Conservation (phyloP, 2,113 vertebrate species). For the Geococcyx californianus region DNA sequence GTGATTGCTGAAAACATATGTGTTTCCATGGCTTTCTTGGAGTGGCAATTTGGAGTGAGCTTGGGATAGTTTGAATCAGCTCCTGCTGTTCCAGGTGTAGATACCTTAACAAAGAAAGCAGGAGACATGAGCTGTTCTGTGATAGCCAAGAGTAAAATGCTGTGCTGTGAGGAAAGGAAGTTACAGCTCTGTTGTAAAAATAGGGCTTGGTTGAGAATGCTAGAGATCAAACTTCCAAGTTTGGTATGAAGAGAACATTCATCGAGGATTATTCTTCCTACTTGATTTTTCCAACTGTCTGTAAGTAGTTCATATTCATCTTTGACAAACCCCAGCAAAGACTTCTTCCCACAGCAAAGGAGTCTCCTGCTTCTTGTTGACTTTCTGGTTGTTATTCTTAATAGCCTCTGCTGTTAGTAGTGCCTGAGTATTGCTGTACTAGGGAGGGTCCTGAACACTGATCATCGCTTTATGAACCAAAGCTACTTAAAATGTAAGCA, state of each 20-base stretch:
- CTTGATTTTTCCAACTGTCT: not conserved
- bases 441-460: not conserved
- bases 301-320: not conserved
- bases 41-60: not conserved
- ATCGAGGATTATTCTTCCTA: not conserved
- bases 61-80: not conserved
- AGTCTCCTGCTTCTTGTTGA: not conserved
- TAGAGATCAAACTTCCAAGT: not conserved
- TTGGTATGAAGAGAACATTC: not conserved
- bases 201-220: not conserved
- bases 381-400: not conserved
- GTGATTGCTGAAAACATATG: rapidly evolving
- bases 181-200: not conserved
- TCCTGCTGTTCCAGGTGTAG: not conserved
- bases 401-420: not conserved
- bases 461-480: not conserved
- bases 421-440: not conserved
- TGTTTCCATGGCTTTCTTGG: not conserved
- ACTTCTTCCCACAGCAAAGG: not conserved
- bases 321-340: not conserved
- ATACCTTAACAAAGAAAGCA: not conserved
- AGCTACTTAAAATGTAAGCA: not conserved
- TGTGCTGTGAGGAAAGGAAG: not conserved
- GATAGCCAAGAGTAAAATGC: not conserved
- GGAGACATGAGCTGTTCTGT: not conserved